A percentile compares a stretch with the other conserved stretches of the same genome.
phyloP scores from a whole-genome alignment of 92 coral and sea anemone species.

The Hydrozoanthus gracilis region DNA sequence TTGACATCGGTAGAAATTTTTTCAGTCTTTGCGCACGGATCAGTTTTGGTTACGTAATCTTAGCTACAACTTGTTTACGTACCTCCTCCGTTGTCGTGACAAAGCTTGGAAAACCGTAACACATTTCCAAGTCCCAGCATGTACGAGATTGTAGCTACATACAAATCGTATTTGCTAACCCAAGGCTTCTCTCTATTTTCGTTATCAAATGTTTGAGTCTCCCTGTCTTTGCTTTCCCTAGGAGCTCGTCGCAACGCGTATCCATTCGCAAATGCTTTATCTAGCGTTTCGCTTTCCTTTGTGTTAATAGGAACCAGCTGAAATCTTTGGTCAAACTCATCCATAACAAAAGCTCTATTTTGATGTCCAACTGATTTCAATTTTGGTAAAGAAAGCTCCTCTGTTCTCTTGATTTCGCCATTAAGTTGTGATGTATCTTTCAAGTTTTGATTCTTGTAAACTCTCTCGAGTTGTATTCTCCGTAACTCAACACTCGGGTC shows the following conservation, averaged over 20 bases:
- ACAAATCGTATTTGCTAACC: constrained; percentile 66
- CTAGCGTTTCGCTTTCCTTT: neutral
- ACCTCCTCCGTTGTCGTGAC: constrained; percentile 98
- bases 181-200: constrained; percentile 61
- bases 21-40: no score
- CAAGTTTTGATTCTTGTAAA: neutral
- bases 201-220: neutral
- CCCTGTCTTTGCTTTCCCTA: neutral
- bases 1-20: no score
- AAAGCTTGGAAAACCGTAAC: constrained; percentile 83
- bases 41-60: no score
- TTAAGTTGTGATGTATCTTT: constrained; percentile 4
- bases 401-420: neutral
- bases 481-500: constrained; percentile 38
- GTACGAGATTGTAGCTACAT: constrained; percentile 74
- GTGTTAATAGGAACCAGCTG: constrained; percentile 21
- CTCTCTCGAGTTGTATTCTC: constrained; percentile 39
- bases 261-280: neutral
- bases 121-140: constrained; percentile 91
- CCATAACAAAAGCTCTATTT: constrained; percentile 26
- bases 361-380: constrained; percentile 14
- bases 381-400: neutral
- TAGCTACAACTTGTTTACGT: neutral
- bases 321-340: neutral
- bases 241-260: neutral